Evolutionary conservation across 1,140 invertebrate genomes (phyloP).

Genomic region (Cyrtorhinus lividipennis): DNA sequence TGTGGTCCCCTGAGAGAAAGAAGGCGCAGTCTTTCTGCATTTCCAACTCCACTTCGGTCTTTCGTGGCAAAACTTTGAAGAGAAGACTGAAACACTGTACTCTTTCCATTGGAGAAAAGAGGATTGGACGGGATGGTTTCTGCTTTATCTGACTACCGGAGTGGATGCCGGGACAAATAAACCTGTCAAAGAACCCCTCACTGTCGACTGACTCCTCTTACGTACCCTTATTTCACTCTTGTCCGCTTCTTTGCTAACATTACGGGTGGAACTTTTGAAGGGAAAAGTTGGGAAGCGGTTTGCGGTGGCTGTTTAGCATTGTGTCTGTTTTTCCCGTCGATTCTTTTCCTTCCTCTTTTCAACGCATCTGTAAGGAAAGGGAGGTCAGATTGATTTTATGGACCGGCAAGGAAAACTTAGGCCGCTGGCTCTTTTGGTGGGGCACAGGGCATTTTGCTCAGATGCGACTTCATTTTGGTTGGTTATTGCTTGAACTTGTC

Average conservation of each 20-base stretch:
- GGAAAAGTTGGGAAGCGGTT: background rate
- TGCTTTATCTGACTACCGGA: slow-evolving; percentile 3
- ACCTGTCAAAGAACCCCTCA: background rate
- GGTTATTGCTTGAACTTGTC: no score
- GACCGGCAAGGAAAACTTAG: no score
- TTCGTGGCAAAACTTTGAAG: no score
- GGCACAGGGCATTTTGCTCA: no score
- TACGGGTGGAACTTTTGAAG: background rate
- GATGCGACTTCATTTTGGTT: no score
- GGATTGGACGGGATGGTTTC: slow-evolving; percentile 2
- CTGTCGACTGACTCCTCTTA: background rate
- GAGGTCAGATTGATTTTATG: background rate
- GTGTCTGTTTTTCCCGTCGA: background rate
- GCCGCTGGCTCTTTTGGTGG: no score
- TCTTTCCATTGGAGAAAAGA: no score
- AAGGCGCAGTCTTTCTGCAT: no score
- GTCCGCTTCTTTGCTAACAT: background rate
- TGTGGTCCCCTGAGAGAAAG: no score
- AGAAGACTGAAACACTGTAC: no score
- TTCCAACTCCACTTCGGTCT: no score
- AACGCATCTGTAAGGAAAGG: no score
- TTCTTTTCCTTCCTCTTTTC: background rate
- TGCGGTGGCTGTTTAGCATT: background rate
- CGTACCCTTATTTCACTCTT: background rate
- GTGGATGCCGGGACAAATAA: background rate